Evolutionary conservation across 1,140 invertebrate genomes (phyloP).

Genomic region (Holcopasites calliopsidis): DNA sequence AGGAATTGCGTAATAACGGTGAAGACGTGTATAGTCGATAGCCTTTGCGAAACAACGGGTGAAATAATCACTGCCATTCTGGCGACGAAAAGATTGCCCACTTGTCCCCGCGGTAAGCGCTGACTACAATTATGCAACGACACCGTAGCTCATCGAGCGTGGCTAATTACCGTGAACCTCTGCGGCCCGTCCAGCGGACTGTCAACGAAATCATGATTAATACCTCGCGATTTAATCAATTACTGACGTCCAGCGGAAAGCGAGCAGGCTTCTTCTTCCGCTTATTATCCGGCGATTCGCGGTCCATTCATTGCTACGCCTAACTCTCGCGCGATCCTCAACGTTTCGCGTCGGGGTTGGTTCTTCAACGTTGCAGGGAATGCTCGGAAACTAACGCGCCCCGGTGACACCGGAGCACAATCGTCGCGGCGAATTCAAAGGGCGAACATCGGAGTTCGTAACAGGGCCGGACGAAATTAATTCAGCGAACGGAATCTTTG

Average conservation of each 20-base stretch:
- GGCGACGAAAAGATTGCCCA: neutral
- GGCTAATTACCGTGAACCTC: neutral
- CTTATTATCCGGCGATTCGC: neutral
- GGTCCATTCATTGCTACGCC: neutral
- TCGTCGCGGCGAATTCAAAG: neutral
- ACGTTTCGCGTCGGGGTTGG: neutral
- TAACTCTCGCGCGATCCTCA: neutral
- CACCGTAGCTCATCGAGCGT: neutral
- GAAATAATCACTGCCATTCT: no score
- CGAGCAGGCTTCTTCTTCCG: neutral
- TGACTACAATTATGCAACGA: conserved; percentile 1
- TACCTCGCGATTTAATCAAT: neutral
- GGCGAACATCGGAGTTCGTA: neutral
- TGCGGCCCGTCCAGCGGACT: neutral
- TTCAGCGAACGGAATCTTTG: conserved; percentile 23
- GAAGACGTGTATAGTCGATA: no score
- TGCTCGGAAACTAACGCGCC: neutral
- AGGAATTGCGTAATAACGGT: no score
- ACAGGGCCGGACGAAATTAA: conserved; percentile 4
- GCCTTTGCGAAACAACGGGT: no score
- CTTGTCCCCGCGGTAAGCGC: neutral
- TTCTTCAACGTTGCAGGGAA: neutral
- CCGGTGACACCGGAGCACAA: neutral
- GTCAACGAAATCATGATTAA: conserved; percentile 8
- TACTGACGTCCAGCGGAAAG: neutral